Percentiles rank a stretch among this genome's conserved stretches.
Conservation (phyloP, 2,113 vertebrate species). For the Chunga burmeisteri region DNA sequence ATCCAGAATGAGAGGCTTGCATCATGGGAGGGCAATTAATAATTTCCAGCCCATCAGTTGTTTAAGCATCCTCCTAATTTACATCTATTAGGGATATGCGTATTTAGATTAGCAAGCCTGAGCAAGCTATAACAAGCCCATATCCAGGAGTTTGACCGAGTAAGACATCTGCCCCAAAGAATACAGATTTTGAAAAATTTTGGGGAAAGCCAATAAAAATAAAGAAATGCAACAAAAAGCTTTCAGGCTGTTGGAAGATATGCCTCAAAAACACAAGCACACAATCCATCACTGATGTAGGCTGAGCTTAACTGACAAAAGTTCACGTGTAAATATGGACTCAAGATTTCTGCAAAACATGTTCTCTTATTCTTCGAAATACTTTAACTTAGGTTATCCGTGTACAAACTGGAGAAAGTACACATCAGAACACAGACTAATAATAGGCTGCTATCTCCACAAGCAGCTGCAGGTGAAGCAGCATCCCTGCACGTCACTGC, state of each 20-base stretch:
- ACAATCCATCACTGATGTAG: not conserved
- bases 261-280: not conserved
- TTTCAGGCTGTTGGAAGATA: not conserved
- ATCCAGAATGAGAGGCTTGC: not conserved
- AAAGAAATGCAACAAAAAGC: not conserved
- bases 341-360: not conserved
- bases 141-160: not conserved
- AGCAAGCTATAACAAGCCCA: not conserved
- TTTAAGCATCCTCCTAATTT: slow-evolving; percentile 46
- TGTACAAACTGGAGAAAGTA: not conserved
- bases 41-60: slow-evolving; percentile 28
- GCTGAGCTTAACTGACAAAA: not conserved
- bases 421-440: not conserved
- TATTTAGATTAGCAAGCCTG: not conserved
- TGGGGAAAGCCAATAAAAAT: not conserved
- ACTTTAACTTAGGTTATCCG: not conserved
- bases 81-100: not conserved
- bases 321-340: rapidly evolving
- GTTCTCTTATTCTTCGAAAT: not conserved
- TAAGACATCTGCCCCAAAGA: not conserved
- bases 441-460: not conserved
- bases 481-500: not conserved
- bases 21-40: not conserved
- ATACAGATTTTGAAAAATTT: not conserved
- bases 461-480: not conserved